Evolutionary conservation across 2,113 vertebrate genomes (phyloP).

Genomic region (Tetraodon nigroviridis): DNA sequence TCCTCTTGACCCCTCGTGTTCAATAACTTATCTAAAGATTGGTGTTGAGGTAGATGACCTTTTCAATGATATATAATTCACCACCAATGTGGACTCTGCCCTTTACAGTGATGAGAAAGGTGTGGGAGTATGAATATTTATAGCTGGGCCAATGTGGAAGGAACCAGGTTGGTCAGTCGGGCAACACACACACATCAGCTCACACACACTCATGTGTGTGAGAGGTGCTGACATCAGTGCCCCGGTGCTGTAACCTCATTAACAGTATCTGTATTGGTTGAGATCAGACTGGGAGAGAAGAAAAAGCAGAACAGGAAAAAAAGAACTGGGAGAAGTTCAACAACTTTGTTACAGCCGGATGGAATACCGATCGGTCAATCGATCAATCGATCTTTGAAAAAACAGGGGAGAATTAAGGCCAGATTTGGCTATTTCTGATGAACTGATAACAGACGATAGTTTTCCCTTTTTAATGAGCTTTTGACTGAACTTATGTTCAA

Average conservation of each 20-base stretch:
- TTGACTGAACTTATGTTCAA: background rate
- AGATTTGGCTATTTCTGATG: no score
- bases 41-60: slow-evolving; percentile 69
- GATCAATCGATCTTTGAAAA: no score
- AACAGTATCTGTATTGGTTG: background rate
- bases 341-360: no score
- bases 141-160: slow-evolving; percentile 37
- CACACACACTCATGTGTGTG: background rate
- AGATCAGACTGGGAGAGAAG: slow-evolving; percentile 7
- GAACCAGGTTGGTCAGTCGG: slow-evolving; percentile 43
- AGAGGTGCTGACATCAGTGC: background rate
- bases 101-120: slow-evolving; percentile 66
- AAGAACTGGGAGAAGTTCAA: no score
- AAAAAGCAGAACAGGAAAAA: background rate
- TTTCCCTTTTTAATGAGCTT: background rate
- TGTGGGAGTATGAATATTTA: slow-evolving; percentile 66
- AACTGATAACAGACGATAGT: no score
- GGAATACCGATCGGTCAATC: no score
- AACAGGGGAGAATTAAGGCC: no score
- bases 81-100: slow-evolving; percentile 71
- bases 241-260: slow-evolving; percentile 5
- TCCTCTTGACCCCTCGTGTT: slow-evolving; percentile 29
- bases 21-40: slow-evolving; percentile 64
- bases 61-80: slow-evolving; percentile 73
- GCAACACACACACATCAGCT: slow-evolving; percentile 1